Conservation (phyloP, 2,113 vertebrate genomes). For the Brienomyrus brachyistius region DNA sequence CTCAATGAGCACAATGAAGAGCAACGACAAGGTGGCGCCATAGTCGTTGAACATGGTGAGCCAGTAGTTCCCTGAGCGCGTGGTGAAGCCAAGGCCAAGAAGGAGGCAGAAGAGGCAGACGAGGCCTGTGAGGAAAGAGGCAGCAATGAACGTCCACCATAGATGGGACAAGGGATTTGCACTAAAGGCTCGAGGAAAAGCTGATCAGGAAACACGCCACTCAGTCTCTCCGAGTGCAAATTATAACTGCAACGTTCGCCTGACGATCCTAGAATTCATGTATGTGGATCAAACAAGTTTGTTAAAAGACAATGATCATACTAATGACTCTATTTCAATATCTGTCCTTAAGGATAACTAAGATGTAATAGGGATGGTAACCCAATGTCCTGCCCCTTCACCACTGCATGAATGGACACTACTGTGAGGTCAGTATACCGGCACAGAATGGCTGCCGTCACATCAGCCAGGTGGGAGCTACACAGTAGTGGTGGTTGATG, state of each 20-base stretch:
- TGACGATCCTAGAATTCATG: neutral
- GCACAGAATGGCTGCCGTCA: neutral
- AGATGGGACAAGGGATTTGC: neutral
- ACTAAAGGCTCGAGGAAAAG: neutral
- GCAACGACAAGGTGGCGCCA: conserved; percentile 72
- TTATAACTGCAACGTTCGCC: neutral
- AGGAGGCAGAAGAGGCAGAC: conserved; percentile 72
- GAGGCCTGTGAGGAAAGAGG: conserved; percentile 49
- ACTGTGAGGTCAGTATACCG: neutral
- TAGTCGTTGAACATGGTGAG: conserved; percentile 92
- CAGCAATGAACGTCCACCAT: neutral
- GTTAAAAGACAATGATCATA: neutral
- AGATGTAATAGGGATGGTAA: neutral
- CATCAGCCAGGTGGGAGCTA: neutral
- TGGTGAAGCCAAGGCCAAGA: conserved; percentile 78
- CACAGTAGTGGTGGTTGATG: neutral
- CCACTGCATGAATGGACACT: neutral
- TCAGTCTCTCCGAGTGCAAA: neutral
- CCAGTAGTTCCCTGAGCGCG: conserved; percentile 84
- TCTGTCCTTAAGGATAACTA: neutral
- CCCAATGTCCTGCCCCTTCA: neutral
- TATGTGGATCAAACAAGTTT: neutral
- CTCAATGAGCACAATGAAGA: conserved; percentile 83
- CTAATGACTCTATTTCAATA: neutral
- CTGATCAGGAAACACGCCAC: neutral